Base-by-base conservation (phyloP, 2,797 vertebrate genomes). In the Notolepis coatsorum region DNA sequence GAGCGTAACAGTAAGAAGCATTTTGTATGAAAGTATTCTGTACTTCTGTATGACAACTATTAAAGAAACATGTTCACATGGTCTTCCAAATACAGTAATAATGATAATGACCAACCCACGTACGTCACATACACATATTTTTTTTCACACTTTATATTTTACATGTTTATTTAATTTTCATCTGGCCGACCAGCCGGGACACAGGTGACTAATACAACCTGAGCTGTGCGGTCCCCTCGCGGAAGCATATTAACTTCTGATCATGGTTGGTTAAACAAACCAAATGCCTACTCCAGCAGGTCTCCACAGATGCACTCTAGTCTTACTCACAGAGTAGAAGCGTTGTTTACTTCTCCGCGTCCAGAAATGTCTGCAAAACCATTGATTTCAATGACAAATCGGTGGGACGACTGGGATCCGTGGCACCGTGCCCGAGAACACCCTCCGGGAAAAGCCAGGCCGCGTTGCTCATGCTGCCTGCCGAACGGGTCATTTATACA, bases 401-500 rank as follows among this genome's bases (percentile, higher is more conserved):
- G 89, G 82, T 82, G 70, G 18, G 78, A 85, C 76, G 84, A 87
- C 88, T 89, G 80, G 83, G 82, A 79, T n/a, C 79, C 71, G 64
- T 61, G 50, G 77, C 84, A 78, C 70, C 75, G 81, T 78, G 7
- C 84, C 79, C 86, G 80, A 87, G 86, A 88, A 88, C 80, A 84
- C 76, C 88, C 87, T 71, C 51, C 57, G 80, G 85, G 24, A 78
- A 30, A 84, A 67, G 71, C 63, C 72, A 48, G 77, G 80, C 72
- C 68, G 56, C 62, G 75, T 85, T 82, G 83, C 82, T 86, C 75
- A 47, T 84, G 84, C 89, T 91, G 84, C 89, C 91, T 89, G 85
- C 79, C 75, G 83, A 89, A 85, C 78, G 82, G 88, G 89, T 91
- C 87, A 88, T 88, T 85, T 88, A 79, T 88, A 81, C 86, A 89